Evolutionary conservation across 92 coral and sea anemone species (phyloP).

Genomic region (Actinostola sp.): DNA sequence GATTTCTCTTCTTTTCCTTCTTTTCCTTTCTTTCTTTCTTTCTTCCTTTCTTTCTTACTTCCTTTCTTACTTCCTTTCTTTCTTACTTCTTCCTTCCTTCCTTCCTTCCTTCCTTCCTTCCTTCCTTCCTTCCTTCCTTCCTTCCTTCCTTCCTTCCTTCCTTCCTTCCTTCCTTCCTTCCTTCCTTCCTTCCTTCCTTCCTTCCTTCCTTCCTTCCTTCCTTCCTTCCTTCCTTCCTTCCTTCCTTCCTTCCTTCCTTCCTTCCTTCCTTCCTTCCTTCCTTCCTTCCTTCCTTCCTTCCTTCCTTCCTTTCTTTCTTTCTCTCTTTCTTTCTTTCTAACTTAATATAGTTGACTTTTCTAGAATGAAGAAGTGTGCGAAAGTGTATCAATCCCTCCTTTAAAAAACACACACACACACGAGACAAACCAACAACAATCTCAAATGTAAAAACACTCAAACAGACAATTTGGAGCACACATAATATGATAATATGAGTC

Average conservation of each 20-base stretch:
- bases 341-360: background rate
- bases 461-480: too few species aligned
- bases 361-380: too few species aligned
- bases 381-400: too few species aligned
- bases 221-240: background rate
- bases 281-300: background rate
- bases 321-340: background rate
- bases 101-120: background rate
- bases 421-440: too few species aligned
- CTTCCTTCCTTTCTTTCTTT: background rate
- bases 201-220: background rate
- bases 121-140: background rate
- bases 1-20: background rate
- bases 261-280: background rate
- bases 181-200: background rate
- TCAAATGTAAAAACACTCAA: too few species aligned
- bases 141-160: background rate
- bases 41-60: background rate
- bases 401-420: too few species aligned
- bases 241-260: background rate
- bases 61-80: background rate
- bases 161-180: background rate
- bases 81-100: background rate
- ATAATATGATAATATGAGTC: too few species aligned
- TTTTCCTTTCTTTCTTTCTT: conserved; percentile 5